Base-by-base conservation (phyloP, 1,140 invertebrate genomes). In the Brachionus plicatilis region DNA sequence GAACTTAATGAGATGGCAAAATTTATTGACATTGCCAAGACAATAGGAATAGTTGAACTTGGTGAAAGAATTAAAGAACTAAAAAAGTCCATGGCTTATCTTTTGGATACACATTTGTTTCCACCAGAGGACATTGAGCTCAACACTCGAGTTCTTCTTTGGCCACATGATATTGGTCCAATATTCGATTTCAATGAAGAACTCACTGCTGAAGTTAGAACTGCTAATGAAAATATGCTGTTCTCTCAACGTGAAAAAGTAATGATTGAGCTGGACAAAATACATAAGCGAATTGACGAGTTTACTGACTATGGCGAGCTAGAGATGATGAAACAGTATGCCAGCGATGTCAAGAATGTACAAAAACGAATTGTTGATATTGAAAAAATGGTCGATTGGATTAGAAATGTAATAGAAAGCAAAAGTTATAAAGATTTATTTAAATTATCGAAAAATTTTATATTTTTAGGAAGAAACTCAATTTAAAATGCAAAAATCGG, bases 141-240 rank as follows among this genome's bases (percentile, higher is more conserved):
- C 53, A 96, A 95, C 89, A 93, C 92, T 11, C 91, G 94, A 84
- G 93, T 95, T 27, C 94, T 96, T 88, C 92, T 94, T 33, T 96
- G 95, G 94, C 95, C 95, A 0, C 92, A 93, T 65, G 94, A 96
- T 86, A 94, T 97, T 92, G 94, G 95, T 86, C 91, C 92, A 17
- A 93, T 96, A 4, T 93, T 97, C 75, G 83, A 84, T 45, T 20
- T 29, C 3, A 84, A 84, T 29, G 83, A 84, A 45, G 83, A 84
- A 43, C 29, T 84, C 2, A 90, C 89, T 83, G 86, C 85, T 12
- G 82, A 76, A 17, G 89, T 89, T 78, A 87, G 89, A 79, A 76
- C 86, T 29, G 89, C 88, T 86, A 93, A 78, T 93, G 94, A 85
- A 94, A 94, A 86, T 95, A 97, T 87, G 88, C 89, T 85, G n/a